These are phyloP conservation scores for Pammene aurita DNA, from an alignment of 2,888 invertebrate genomes.

Conservation along the genomic window DNA sequence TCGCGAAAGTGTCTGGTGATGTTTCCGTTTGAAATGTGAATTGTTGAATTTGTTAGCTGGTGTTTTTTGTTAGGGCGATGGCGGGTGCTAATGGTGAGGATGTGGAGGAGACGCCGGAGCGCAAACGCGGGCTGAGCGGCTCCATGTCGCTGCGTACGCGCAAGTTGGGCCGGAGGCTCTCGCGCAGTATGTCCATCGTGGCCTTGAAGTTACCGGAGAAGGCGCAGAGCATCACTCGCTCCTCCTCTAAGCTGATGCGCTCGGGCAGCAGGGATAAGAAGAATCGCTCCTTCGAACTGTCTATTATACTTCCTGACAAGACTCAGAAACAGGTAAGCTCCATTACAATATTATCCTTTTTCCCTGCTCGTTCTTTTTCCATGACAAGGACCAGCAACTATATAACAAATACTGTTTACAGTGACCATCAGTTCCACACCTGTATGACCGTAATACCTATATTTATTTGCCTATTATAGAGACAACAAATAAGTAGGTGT, in stretches of 20 bases:
- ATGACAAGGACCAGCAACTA: not conserved
- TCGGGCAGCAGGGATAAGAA: constrained; percentile 83
- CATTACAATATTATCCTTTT: no score
- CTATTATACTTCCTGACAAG: constrained; percentile 86
- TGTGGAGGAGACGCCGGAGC: constrained; percentile 58
- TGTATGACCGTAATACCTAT: constrained; percentile 15
- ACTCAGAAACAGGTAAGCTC: constrained; percentile 84
- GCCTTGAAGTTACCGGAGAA: constrained; percentile 82
- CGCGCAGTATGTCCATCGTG: constrained; percentile 82
- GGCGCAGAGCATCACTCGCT: constrained; percentile 84
- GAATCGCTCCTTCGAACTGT: constrained; percentile 83
- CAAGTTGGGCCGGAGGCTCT: constrained; percentile 79
- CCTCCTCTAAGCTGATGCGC: constrained; percentile 83
- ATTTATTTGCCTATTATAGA: constrained; percentile 15
- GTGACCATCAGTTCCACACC: not conserved
- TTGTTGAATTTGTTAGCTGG: constrained; percentile 60
- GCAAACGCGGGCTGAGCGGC: constrained; percentile 73
- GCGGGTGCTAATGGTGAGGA: constrained; percentile 75
- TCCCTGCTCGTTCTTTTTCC: not conserved
- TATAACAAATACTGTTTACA: constrained; percentile 1
- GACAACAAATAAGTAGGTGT: constrained; percentile 15
- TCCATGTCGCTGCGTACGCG: constrained; percentile 79
- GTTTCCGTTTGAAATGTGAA: constrained; percentile 72
- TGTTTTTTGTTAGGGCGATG: constrained; percentile 62
- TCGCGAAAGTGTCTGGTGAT: constrained; percentile 57